Evolutionary conservation across 2,797 vertebrate genomes (phyloP), one percentile per base, ranked within the genome.

Genomic region (Tapirus indicus): DNA sequence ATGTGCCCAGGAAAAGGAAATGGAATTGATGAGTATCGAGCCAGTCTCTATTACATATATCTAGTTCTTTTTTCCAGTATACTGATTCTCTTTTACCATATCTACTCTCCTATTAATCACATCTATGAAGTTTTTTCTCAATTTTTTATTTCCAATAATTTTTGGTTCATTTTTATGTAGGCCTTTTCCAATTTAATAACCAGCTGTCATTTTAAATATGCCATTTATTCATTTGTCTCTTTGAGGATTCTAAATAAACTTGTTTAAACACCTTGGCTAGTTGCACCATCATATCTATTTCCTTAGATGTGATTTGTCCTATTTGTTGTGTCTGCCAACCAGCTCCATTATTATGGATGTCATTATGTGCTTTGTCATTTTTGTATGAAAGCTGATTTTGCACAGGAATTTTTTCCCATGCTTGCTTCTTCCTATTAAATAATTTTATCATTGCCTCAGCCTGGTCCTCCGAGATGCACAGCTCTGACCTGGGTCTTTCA

Each of bases 211-310:
- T 35, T 75, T 80, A 60, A 77, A 47, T 80, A 72, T 85, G 35
- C 27, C 54, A 10, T 85, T 72, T 96, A 44, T 58, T 88, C 44
- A 52, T 79, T 90, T 78, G 80, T 44, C 35, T 49, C n/a, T 58
- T 35, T 84, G 38, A 74, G 21, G 52, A 72, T 78, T 86, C 56
- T 88, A 87, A 89, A 78, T 66, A 94, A 72, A 72, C 20, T 77
- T 80, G 41, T 49, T 77, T 69, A 82, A 89, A 91, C 20, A 60
- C 74, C 2, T 86, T 86, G 66, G 35, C 7, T 91, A 68, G 27
- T 89, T 85, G 18, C 58, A 56, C 16, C 20, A 8, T 71, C 78
- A 85, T 93, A 69, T 95, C 72, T 94, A 3, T 78, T 97, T 96
- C 54, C 52, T 87, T 72, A 78, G 66, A 27, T 79, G 21, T 32